Conservation (phyloP, 1,140 invertebrate genomes). For the Panulirus ornatus region DNA sequence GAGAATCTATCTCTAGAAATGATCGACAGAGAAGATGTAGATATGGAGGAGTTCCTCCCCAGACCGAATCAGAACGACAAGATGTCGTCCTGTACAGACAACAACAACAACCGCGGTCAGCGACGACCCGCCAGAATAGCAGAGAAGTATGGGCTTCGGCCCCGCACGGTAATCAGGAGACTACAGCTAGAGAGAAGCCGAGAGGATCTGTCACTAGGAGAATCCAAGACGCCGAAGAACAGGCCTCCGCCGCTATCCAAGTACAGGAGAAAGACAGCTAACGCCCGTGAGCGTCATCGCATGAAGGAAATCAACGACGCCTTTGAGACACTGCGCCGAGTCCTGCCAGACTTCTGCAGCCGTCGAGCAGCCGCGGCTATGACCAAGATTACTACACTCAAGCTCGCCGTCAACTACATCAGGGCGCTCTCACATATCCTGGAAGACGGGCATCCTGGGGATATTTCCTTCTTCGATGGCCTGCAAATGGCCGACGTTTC, state of each 20-base stretch:
- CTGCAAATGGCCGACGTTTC: slow-evolving; percentile 12
- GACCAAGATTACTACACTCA: slow-evolving; percentile 67
- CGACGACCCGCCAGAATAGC: slow-evolving; percentile 34
- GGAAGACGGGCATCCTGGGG: slow-evolving; percentile 40
- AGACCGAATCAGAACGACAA: neutral
- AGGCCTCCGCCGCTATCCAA: slow-evolving; percentile 59
- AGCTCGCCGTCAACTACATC: slow-evolving; percentile 64
- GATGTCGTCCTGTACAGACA: slow-evolving; percentile 19
- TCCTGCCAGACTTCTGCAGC: slow-evolving; percentile 56
- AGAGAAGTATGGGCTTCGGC: slow-evolving; percentile 51
- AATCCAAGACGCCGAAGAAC: slow-evolving; percentile 19
- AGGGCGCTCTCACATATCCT: slow-evolving; percentile 58
- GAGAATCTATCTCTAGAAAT: neutral
- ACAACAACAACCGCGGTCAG: neutral
- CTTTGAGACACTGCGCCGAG: slow-evolving; percentile 57
- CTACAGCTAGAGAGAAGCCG: slow-evolving; percentile 38
- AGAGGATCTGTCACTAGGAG: slow-evolving; percentile 6
- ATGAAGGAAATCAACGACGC: slow-evolving; percentile 66
- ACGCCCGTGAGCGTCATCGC: slow-evolving; percentile 63
- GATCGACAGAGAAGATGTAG: slow-evolving; percentile 33
- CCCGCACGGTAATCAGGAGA: slow-evolving; percentile 39
- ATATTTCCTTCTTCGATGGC: slow-evolving; percentile 55
- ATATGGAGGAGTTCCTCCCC: slow-evolving; percentile 4
- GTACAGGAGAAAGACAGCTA: slow-evolving; percentile 61
- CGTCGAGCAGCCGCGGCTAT: slow-evolving; percentile 56